Evolutionary conservation across 2,888 invertebrate species (phyloP).

Genomic region (Antitype chi): DNA sequence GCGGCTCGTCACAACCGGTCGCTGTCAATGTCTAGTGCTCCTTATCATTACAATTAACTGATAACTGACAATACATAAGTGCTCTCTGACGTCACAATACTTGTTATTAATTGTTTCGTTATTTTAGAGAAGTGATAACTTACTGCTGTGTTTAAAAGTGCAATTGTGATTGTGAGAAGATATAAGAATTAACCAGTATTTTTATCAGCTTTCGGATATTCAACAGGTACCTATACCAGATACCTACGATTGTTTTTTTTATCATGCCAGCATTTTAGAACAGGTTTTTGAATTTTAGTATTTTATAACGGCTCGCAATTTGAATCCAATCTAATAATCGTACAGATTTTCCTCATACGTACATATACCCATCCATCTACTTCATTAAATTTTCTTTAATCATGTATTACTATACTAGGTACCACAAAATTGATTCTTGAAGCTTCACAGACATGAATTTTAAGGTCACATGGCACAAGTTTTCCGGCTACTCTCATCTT

Average conservation of each 20-base stretch:
- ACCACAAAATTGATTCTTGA: not conserved
- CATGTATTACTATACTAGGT: not conserved
- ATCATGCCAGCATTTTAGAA: not conserved
- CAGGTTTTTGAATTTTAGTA: not conserved
- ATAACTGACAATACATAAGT: conserved; percentile 77
- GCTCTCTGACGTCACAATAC: conserved; percentile 71
- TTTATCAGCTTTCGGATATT: conserved; percentile 35
- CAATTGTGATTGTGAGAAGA: conserved; percentile 36
- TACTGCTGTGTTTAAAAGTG: conserved; percentile 41
- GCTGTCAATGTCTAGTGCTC: conserved; percentile 67
- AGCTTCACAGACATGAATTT: conserved; percentile 8
- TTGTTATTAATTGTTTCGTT: conserved; percentile 42
- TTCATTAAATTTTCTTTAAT: not conserved
- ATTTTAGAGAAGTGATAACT: conserved; percentile 45
- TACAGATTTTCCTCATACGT: conserved; percentile 31
- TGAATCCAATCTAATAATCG: not conserved
- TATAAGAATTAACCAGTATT: conserved; percentile 38
- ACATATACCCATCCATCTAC: not conserved
- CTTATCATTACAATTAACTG: conserved; percentile 80
- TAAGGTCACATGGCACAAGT: not conserved
- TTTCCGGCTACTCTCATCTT: conserved; percentile 43
- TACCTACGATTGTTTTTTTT: not conserved
- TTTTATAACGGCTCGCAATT: conserved; percentile 5
- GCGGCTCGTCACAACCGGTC: conserved; percentile 73
- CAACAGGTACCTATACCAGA: conserved; percentile 60